phyloP scores from a whole-genome alignment of 2,888 invertebrate genomes.

The Chromoteleia sp. region DNA sequence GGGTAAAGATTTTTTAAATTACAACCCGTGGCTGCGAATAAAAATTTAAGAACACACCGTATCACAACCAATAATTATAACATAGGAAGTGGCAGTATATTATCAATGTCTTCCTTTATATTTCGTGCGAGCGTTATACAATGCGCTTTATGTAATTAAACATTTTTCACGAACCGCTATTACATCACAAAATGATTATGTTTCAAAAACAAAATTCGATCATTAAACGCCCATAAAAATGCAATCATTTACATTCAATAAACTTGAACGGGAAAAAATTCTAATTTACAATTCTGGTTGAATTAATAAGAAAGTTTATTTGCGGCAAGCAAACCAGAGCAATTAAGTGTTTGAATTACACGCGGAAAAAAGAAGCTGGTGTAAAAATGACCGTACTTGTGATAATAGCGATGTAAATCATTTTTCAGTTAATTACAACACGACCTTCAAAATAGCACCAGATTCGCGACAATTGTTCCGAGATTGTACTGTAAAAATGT shows the following conservation, averaged over 20 bases:
- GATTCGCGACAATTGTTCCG: too few relatives aligned
- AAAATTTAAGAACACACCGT: background rate
- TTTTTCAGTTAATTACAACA: too few relatives aligned
- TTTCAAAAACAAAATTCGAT: conserved; percentile 28
- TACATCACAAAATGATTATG: conserved; percentile 24
- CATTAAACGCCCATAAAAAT: conserved; percentile 32
- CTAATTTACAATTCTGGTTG: too few relatives aligned
- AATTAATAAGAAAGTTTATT: too few relatives aligned
- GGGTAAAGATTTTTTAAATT: background rate
- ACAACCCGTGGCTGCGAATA: background rate
- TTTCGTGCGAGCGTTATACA: conserved; percentile 16
- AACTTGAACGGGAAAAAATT: background rate
- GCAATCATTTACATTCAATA: conserved; percentile 32
- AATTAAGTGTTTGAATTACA: too few relatives aligned
- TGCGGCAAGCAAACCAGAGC: background rate
- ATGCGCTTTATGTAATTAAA: conserved; percentile 33
- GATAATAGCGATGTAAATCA: too few relatives aligned
- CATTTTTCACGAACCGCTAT: conserved; percentile 17
- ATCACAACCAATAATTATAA: conserved; percentile 21
- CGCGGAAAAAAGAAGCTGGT: too few relatives aligned
- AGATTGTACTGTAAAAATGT: too few relatives aligned
- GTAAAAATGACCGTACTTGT: too few relatives aligned
- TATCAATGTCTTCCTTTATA: background rate
- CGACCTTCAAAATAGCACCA: too few relatives aligned
- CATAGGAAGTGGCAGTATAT: conserved; percentile 2